These are phyloP conservation scores for Syngnathus rostellatus DNA, from an alignment of 2,797 vertebrate genomes.

Conservation along the genomic window DNA sequence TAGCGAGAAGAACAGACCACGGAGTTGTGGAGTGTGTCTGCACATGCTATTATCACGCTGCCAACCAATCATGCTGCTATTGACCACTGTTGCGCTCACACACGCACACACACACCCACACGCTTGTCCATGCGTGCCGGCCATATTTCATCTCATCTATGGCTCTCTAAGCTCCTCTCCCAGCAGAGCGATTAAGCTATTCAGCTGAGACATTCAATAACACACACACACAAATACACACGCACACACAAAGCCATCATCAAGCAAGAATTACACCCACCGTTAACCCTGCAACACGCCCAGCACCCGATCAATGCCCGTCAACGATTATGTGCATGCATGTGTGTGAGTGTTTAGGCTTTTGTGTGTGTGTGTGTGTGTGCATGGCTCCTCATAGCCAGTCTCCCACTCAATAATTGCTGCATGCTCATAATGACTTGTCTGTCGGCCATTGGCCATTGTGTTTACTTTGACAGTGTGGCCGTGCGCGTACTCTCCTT, in stretches of 20 bases:
- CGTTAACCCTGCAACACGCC: conserved; percentile 58
- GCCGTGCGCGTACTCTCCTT: conserved; percentile 26
- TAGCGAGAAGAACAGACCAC: not conserved
- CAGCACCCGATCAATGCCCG: conserved; percentile 56
- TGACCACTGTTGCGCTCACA: conserved; percentile 17
- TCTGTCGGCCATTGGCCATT: conserved; percentile 50
- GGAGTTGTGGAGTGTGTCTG: not conserved
- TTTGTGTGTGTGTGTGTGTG: conserved; percentile 5
- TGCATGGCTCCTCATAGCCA: conserved; percentile 44
- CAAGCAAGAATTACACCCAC: conserved; percentile 66
- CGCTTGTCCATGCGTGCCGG: conserved; percentile 17
- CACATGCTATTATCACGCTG: not conserved
- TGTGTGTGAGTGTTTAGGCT: conserved; percentile 7
- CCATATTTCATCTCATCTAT: conserved; percentile 50
- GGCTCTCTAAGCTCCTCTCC: conserved; percentile 51
- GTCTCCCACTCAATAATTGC: conserved; percentile 53
- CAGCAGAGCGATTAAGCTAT: conserved; percentile 58
- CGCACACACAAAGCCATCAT: conserved; percentile 42
- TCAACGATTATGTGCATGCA: conserved; percentile 20
- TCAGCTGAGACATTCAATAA: conserved; percentile 65
- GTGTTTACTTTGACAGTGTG: conserved; percentile 42
- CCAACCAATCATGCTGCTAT: conserved; percentile 36
- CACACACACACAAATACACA: conserved; percentile 20
- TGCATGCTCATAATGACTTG: conserved; percentile 59
- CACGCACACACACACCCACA: conserved; percentile 3